phyloP scores from a whole-genome alignment of 2,113 vertebrate species.

The Heptranchias perlo region DNA sequence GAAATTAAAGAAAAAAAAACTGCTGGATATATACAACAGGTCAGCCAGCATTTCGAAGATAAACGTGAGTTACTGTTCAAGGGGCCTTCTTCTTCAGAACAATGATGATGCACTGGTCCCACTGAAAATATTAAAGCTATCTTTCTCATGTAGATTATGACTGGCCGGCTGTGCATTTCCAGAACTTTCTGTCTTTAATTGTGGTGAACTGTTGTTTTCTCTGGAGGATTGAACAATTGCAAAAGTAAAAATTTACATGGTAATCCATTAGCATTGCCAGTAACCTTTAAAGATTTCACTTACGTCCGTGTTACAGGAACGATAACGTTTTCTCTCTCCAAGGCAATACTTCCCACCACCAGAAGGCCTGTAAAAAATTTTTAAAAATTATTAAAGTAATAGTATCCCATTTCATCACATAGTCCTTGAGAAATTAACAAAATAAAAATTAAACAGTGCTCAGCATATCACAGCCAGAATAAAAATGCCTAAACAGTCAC shows the following conservation, averaged over 20 bases:
- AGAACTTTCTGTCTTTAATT: neutral
- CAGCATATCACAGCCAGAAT: neutral
- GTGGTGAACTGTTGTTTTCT: neutral
- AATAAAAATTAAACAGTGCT: neutral
- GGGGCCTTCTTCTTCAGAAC: neutral
- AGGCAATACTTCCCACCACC: conserved; percentile 97
- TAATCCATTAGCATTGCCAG: neutral
- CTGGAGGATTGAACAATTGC: neutral
- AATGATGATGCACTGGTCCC: neutral
- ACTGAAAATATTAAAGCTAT: neutral
- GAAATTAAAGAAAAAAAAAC: neutral
- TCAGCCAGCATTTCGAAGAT: neutral
- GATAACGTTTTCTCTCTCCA: conserved; percentile 91
- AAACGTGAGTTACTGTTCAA: neutral
- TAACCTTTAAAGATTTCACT: conserved; percentile 57
- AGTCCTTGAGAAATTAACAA: neutral
- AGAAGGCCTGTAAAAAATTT: conserved; percentile 76
- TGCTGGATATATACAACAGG: neutral
- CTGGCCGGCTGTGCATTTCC: neutral
- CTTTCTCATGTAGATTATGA: neutral
- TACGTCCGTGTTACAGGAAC: conserved; percentile 94
- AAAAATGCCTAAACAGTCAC: neutral
- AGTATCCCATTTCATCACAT: conserved; percentile 32
- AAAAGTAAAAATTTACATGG: neutral
- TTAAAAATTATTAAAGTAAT: conserved; percentile 41